Evolutionary conservation across 2,888 invertebrate genomes (phyloP).

Genomic region (Saturnia japonica): DNA sequence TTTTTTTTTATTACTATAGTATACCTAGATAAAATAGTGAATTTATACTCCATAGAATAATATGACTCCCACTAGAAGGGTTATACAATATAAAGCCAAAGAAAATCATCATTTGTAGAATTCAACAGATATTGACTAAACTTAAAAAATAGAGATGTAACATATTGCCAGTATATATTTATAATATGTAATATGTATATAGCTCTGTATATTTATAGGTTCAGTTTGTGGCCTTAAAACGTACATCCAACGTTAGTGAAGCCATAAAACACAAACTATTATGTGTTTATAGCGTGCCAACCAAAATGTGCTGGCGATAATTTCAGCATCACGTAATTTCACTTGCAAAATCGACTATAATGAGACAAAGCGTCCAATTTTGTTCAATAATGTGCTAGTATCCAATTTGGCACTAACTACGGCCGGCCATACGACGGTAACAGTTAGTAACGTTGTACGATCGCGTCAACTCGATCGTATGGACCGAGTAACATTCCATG

Average conservation of each 20-base stretch:
- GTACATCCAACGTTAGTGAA: not conserved
- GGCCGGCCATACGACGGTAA: conserved; percentile 19
- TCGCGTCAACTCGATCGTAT: conserved; percentile 11
- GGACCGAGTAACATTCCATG: conserved; percentile 9
- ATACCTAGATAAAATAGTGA: too few relatives aligned
- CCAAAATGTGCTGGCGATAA: conserved; percentile 17
- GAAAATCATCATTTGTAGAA: too few relatives aligned
- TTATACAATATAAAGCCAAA: not conserved
- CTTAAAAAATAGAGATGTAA: not conserved
- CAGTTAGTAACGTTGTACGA: conserved; percentile 14
- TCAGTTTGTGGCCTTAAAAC: conserved; percentile 2
- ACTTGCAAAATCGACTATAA: conserved; percentile 30
- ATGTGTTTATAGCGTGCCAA: conserved; percentile 20
- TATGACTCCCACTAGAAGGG: not conserved
- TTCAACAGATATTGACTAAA: not conserved
- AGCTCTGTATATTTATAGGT: not conserved
- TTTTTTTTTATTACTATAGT: not conserved
- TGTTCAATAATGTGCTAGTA: conserved; percentile 23
- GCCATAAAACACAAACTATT: conserved; percentile 16
- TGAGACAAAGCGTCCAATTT: conserved; percentile 26
- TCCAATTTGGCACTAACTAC: conserved; percentile 23
- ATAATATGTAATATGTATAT: not conserved
- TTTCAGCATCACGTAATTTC: conserved; percentile 21
- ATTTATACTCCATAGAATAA: not conserved
- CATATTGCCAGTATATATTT: not conserved